Conservation (phyloP, 1,140 invertebrate species). For the Drosophila mauritiana region DNA sequence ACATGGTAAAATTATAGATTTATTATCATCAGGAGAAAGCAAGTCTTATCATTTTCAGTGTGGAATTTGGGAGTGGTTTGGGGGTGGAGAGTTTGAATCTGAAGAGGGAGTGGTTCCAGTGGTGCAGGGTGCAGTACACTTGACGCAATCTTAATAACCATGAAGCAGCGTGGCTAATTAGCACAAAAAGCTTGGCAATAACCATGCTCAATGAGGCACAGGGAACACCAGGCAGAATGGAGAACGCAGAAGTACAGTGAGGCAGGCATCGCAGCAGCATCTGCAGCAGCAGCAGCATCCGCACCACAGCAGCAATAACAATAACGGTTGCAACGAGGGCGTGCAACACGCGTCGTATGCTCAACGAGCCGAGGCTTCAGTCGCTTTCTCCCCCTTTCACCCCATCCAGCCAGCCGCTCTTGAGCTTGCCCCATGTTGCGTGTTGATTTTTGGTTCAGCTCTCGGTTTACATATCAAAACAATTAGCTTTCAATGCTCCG, state of each 20-base stretch:
- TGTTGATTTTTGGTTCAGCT: conserved; percentile 79
- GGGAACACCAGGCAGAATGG: conserved; percentile 39
- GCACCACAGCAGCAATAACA: conserved; percentile 42
- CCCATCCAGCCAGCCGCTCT: conserved; percentile 2
- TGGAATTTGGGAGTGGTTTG: conserved; percentile 1
- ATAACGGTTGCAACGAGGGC: conserved; percentile 59
- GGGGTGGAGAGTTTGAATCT: conserved; percentile 8
- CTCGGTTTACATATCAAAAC: conserved; percentile 80
- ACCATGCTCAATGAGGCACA: conserved; percentile 83
- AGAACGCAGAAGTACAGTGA: conserved; percentile 28
- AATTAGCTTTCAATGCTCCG: conserved; percentile 62
- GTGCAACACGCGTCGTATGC: conserved; percentile 80
- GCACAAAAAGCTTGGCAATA: conserved; percentile 84
- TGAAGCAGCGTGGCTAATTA: conserved; percentile 84
- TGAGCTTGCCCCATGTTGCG: conserved; percentile 52
- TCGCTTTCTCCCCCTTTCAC: background rate
- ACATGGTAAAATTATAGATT: background rate
- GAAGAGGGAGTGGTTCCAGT: conserved; percentile 43
- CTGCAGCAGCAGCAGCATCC: conserved; percentile 37
- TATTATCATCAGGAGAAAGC: background rate
- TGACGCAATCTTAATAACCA: conserved; percentile 84
- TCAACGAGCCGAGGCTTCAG: conserved; percentile 60
- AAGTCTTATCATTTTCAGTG: conserved; percentile 1
- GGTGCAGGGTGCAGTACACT: conserved; percentile 76
- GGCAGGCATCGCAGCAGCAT: conserved; percentile 1